Conservation (phyloP, 37 sponge, comb jelly and placozoan species). For the Beroe forskalii region DNA sequence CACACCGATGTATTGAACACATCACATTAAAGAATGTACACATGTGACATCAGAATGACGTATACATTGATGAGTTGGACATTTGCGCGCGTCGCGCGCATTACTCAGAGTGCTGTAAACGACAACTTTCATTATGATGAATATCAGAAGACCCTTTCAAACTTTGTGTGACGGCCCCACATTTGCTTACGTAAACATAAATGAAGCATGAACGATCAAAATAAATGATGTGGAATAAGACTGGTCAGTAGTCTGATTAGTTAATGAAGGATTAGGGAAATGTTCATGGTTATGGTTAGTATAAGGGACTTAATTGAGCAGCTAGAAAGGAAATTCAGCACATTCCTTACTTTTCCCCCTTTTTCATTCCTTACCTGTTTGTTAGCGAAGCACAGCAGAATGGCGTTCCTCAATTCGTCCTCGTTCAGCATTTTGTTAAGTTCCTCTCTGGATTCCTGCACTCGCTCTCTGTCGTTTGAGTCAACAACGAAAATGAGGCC, state of each 20-base stretch:
- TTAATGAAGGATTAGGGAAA: no score
- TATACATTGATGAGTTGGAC: conserved; percentile 36
- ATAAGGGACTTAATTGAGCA: no score
- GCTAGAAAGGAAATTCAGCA: no score
- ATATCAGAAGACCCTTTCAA: conserved; percentile 1
- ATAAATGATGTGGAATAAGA: no score
- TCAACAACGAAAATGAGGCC: conserved; percentile 61
- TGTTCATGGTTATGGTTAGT: no score
- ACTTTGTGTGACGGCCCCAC: background rate
- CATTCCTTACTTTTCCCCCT: no score
- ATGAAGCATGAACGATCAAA: no score
- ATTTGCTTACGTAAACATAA: conserved; percentile 33
- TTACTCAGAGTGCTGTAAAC: background rate
- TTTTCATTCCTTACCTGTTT: no score
- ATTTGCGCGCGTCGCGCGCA: conserved; percentile 3
- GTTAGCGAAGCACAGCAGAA: conserved; percentile 51
- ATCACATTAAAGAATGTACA: no score
- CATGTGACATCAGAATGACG: no score
- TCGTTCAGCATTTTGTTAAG: conserved; percentile 42
- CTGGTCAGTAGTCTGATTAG: no score
- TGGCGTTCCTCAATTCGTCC: conserved; percentile 52
- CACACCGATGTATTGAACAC: no score
- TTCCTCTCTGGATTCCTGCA: conserved; percentile 48
- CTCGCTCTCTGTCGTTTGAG: conserved; percentile 58
- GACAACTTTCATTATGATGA: background rate